phyloP scores from a whole-genome alignment of 2,113 vertebrate species.

The Geococcyx californianus region DNA sequence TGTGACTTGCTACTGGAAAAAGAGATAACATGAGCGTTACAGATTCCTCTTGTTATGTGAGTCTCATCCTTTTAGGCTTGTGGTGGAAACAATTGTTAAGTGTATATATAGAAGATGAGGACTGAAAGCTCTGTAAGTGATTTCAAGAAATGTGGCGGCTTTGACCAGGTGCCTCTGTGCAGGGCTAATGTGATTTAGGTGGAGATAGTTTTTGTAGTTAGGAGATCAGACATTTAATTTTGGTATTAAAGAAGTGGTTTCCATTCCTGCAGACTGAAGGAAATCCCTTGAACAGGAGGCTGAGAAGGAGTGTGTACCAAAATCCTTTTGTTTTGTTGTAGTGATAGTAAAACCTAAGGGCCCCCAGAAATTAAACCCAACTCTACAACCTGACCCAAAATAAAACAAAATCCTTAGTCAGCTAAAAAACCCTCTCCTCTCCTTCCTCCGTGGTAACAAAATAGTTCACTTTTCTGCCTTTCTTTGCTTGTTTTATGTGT shows the following conservation, averaged over 20 bases:
- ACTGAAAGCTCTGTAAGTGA: neutral
- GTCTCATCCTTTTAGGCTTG: neutral
- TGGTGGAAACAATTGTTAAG: neutral
- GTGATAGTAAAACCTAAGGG: neutral
- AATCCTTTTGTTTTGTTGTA: neutral
- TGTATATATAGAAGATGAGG: neutral
- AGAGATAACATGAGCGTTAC: neutral
- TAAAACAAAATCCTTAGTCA: neutral
- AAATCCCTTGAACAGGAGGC: neutral
- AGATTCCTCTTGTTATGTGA: rapidly evolving
- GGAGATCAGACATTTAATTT: neutral
- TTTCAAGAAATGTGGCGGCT: neutral
- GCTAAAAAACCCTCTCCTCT: neutral
- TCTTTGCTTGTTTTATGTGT: neutral
- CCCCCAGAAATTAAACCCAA: neutral
- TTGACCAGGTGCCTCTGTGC: neutral
- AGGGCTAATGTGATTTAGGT: neutral
- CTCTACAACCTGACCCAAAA: neutral
- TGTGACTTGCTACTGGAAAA: neutral
- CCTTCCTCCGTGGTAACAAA: neutral
- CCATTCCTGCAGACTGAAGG: rapidly evolving
- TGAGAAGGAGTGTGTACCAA: neutral
- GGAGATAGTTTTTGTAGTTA: neutral
- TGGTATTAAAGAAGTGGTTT: neutral
- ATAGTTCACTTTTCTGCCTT: neutral